Base-by-base conservation (phyloP, 2,888 invertebrate species). In the Clepsis dumicolana region DNA sequence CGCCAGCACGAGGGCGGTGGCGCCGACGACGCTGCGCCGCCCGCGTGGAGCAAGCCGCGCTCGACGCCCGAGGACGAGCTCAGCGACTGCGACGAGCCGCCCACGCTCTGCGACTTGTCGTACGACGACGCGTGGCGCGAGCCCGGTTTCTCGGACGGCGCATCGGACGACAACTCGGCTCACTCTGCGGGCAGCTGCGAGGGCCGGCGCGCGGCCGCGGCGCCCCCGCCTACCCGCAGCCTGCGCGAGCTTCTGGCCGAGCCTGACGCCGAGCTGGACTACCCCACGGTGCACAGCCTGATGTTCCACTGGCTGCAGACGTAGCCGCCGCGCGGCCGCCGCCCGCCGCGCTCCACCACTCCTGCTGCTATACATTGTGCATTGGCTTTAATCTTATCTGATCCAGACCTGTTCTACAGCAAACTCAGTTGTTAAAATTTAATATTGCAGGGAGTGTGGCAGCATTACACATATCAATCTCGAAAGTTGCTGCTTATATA, bases 231-330 rank as follows among this genome's bases (percentile, higher is more conserved):
- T 32, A 74, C 87, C 16, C 83, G 88, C 35, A 84, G 86, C 73
- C 84, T 93, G 38, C 85, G 85, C 65, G 91, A 92, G 78, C 85
- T 93, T 72, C 84, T 93, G 27, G 89, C 86, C 75, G 88, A 90
- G 61, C 93, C 93, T 25, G 90, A 92, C 66, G 88, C 90, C 0
- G 93, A 93, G 80, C 83, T 93, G 10, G 93, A 93, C 82, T 93
- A 92, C 76, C 89, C 90, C 41, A 93, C 93, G 0, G 91, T 93
- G 75, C 93, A 93, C 85, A 93, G 92, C 78, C 92, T 93, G 74
- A 93, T 93, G 93, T 91, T 93, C 78, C 93, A 93, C 80, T 93
- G 93, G 93, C 82, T 93, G 81, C 93, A 93, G 76, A 93, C 93
- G 88, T 93, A 93, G 89, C 92, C 54, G 27, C 63, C 38, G 52